A percentile compares a stretch with the other conserved stretches of the same genome.
Evolutionary conservation across 1,140 invertebrate genomes (phyloP).

Genomic region (Drosophila littoralis): DNA sequence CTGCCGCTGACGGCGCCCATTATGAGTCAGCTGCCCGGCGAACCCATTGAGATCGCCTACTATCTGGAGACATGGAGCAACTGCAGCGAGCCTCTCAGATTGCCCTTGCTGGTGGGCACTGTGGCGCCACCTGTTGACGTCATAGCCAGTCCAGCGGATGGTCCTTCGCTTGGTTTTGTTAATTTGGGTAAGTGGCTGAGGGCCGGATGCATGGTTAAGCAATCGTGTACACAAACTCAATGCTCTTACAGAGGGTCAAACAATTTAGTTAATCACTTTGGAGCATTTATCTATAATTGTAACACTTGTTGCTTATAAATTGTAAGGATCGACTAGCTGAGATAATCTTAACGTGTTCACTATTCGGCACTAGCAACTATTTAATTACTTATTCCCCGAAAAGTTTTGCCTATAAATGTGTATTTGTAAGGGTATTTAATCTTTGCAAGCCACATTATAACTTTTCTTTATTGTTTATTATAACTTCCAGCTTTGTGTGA

Average conservation of each 20-base stretch:
- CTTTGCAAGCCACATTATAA: background rate
- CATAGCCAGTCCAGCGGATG: background rate
- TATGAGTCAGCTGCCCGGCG: conserved; percentile 26
- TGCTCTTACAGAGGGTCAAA: background rate
- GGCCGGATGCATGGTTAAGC: background rate
- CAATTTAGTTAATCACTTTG: background rate
- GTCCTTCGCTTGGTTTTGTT: conserved; percentile 37
- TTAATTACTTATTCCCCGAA: background rate
- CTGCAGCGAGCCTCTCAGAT: conserved; percentile 12
- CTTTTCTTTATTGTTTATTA: background rate
- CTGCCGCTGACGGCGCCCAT: conserved; percentile 58
- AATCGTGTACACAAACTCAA: background rate
- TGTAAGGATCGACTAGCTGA: too few species aligned
- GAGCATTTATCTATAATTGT: too few species aligned
- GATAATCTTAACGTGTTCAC: background rate
- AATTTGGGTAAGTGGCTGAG: conserved; percentile 56
- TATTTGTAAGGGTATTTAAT: background rate
- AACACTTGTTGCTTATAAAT: too few species aligned
- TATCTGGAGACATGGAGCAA: conserved; percentile 48
- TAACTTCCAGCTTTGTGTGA: conserved; percentile 46
- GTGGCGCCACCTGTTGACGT: conserved; percentile 46
- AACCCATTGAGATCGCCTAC: conserved; percentile 48
- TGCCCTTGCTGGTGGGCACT: conserved; percentile 60
- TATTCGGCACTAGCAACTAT: background rate
- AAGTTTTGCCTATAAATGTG: too few species aligned